Conservation (phyloP, 1,140 invertebrate genomes). For the Heliconius hermathena region DNA sequence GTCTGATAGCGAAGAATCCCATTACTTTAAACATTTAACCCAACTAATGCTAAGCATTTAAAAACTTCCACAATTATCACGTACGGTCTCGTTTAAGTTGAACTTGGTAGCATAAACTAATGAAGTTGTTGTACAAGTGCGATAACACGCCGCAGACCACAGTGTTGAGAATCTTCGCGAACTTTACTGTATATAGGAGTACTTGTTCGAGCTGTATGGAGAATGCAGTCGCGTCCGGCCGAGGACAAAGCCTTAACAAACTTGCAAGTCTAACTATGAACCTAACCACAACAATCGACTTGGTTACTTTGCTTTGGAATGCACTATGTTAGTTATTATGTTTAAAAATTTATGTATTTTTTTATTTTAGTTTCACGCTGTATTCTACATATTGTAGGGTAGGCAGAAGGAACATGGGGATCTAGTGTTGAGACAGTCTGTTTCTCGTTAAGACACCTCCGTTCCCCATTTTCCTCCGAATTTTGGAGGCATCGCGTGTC, state of each 20-base stretch:
- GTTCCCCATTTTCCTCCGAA: too few species aligned
- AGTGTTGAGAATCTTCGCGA: slow-evolving; percentile 3
- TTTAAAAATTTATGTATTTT: neutral
- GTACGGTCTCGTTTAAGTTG: neutral
- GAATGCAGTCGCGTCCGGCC: slow-evolving; percentile 3
- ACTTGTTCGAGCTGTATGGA: slow-evolving; percentile 1
- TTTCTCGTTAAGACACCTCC: too few species aligned
- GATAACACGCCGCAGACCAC: slow-evolving; percentile 5
- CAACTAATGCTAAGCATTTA: slow-evolving; percentile 6
- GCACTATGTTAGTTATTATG: neutral
- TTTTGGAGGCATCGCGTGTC: too few species aligned
- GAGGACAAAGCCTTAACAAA: slow-evolving; percentile 7
- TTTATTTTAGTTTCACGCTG: too few species aligned
- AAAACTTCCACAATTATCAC: slow-evolving; percentile 10
- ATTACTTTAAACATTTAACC: neutral
- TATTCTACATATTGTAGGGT: too few species aligned
- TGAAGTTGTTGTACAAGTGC: slow-evolving; percentile 10
- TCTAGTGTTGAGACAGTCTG: too few species aligned
- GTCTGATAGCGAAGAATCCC: too few species aligned
- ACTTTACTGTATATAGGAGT: neutral
- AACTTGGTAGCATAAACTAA: slow-evolving; percentile 11
- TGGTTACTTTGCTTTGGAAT: neutral
- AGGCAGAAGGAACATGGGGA: too few species aligned
- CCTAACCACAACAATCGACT: slow-evolving; percentile 2
- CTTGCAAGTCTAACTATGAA: slow-evolving; percentile 8